Percentiles rank a stretch among this genome's conserved stretches.
These are phyloP conservation scores for Bovichtus diacanthus DNA, from an alignment of 2,797 vertebrate genomes.

Conservation along the genomic window DNA sequence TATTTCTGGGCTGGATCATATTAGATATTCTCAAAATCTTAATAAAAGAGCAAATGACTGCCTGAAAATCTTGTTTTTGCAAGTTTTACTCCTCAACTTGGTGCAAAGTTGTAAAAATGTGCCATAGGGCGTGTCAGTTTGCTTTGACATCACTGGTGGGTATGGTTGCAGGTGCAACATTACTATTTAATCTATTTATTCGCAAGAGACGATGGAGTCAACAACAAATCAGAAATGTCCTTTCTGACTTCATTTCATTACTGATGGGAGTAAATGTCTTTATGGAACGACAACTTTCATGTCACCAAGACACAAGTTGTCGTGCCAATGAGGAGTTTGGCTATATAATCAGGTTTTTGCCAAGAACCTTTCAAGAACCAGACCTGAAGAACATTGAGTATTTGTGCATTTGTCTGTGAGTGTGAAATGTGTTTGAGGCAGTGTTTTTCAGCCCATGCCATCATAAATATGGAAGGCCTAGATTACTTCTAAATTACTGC, in stretches of 20 bases:
- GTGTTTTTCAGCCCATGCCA: slow-evolving; percentile 16
- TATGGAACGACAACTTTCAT: neutral
- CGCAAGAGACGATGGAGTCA: neutral
- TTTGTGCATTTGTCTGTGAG: slow-evolving; percentile 12
- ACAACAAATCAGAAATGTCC: neutral
- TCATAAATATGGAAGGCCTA: slow-evolving; percentile 49
- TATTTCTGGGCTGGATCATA: neutral
- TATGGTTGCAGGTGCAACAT: neutral
- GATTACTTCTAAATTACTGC: slow-evolving; percentile 53
- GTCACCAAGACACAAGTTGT: slow-evolving; percentile 30
- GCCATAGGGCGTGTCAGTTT: neutral
- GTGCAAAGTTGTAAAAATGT: neutral
- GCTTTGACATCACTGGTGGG: neutral
- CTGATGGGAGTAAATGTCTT: neutral
- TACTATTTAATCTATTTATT: neutral
- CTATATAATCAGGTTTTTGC: slow-evolving; percentile 9
- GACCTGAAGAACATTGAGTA: slow-evolving; percentile 25
- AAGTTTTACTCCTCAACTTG: neutral
- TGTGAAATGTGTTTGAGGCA: slow-evolving; percentile 38
- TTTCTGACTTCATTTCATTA: neutral
- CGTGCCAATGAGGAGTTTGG: slow-evolving; percentile 4
- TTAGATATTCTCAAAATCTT: no score
- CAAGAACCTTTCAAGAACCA: slow-evolving; percentile 12
- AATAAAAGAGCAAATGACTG: neutral
- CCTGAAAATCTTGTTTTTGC: neutral